Conservation (phyloP, 2,113 vertebrate species). For the Peucedramus taeniatus region DNA sequence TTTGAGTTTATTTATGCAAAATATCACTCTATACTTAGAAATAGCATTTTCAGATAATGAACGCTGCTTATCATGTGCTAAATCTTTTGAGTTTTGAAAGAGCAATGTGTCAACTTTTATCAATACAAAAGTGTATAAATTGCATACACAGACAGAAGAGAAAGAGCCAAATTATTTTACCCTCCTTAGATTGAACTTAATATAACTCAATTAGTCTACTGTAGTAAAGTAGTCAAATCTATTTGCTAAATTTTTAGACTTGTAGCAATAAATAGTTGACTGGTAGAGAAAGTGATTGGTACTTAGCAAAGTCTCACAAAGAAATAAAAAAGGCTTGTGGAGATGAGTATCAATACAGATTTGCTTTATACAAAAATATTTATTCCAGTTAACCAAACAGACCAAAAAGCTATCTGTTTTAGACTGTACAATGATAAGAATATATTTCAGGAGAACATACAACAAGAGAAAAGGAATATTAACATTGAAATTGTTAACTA, state of each 20-base stretch:
- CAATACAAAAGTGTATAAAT: background rate
- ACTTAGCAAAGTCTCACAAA: background rate
- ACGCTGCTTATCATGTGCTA: background rate
- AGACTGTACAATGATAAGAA: background rate
- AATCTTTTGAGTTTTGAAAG: background rate
- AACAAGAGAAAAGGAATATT: background rate
- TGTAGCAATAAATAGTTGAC: background rate
- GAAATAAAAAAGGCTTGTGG: background rate
- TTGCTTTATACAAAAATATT: background rate
- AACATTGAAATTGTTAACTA: background rate
- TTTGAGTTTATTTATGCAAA: background rate
- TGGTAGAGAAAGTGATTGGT: background rate
- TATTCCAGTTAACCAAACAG: background rate
- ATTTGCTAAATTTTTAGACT: background rate
- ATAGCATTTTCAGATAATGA: background rate
- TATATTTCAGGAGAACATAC: background rate
- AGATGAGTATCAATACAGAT: background rate
- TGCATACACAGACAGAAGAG: background rate
- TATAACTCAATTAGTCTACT: background rate
- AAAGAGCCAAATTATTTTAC: background rate
- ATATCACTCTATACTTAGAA: background rate
- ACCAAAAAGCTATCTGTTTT: background rate
- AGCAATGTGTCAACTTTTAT: background rate
- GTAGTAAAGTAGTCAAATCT: background rate
- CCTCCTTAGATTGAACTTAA: background rate